A percentile compares a stretch with the other conserved stretches of the same genome.
Evolutionary conservation across 2,113 vertebrate genomes (phyloP).

Genomic region (Megaleporinus macrocephalus): DNA sequence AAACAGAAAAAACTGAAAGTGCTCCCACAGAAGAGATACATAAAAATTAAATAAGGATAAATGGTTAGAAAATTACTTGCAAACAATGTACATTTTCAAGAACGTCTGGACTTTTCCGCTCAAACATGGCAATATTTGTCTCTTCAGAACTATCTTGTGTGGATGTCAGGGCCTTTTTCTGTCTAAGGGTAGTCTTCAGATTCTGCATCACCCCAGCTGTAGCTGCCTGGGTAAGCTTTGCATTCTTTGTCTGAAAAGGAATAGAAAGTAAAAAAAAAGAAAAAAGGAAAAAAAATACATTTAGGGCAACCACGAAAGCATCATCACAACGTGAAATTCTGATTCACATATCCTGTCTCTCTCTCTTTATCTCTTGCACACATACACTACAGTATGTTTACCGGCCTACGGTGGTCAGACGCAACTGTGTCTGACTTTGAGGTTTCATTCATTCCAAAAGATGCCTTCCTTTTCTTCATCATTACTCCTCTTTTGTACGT

Average conservation of each 20-base stretch:
- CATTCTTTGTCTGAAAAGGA: conserved; percentile 3
- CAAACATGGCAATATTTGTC: background rate
- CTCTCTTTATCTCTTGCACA: background rate
- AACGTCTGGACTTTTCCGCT: background rate
- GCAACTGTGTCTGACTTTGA: background rate
- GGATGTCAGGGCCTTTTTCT: background rate
- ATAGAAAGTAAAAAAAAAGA: background rate
- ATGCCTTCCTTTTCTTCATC: background rate
- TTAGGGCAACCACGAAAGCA: background rate
- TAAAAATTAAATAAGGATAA: background rate
- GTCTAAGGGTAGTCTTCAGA: background rate
- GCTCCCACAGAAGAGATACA: background rate
- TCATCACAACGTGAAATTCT: background rate
- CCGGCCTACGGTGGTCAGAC: too few relatives aligned
- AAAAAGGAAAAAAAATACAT: background rate
- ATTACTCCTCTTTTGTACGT: background rate
- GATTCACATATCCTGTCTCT: background rate
- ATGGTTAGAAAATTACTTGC: background rate
- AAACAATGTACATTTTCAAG: background rate
- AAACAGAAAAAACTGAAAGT: background rate
- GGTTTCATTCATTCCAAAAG: background rate
- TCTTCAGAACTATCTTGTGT: background rate
- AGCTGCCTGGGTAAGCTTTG: background rate
- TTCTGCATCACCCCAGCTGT: background rate
- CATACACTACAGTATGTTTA: background rate